Conservation (phyloP, 2,888 invertebrate genomes). For the Emmelina monodactyla region DNA sequence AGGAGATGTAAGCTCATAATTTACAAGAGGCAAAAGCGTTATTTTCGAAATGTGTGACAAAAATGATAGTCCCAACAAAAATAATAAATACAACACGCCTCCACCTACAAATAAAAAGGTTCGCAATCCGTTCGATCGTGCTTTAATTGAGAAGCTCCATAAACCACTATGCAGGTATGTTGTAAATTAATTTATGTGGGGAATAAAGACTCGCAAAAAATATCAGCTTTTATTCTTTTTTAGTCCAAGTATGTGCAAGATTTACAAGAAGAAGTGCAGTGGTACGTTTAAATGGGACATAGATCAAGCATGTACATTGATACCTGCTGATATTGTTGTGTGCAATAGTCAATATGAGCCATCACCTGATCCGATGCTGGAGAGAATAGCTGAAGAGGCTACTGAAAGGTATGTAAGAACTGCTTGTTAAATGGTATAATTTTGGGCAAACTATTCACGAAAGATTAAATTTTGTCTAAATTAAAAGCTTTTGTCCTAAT, state of each 20-base stretch:
- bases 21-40: too few species aligned
- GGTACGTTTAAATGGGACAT: conserved; percentile 70
- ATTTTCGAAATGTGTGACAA: conserved; percentile 52
- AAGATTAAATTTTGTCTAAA: not conserved
- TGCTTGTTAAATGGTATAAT: too few species aligned
- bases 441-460: too few species aligned
- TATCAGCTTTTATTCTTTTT: conserved; percentile 2
- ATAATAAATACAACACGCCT: conserved; percentile 33
- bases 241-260: conserved; percentile 62
- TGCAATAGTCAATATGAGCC: conserved; percentile 69
- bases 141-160: conserved; percentile 70
- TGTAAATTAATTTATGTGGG: not conserved
- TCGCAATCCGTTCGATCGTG: conserved; percentile 74
- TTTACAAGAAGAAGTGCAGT: conserved; percentile 44
- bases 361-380: conserved; percentile 68
- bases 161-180: conserved; percentile 74
- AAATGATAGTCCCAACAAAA: conserved; percentile 37
- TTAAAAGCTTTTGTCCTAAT: not conserved
- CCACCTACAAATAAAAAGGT: conserved; percentile 55
- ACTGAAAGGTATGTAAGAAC: conserved; percentile 61
- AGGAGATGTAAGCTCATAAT: too few species aligned
- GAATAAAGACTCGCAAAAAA: not conserved
- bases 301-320: conserved; percentile 72
- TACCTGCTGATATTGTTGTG: conserved; percentile 74
- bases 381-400: conserved; percentile 71